Evolutionary conservation across 2,797 vertebrate species (phyloP), one percentile per base, ranked within the genome.

Genomic region (Enteromius trimaculatus): DNA sequence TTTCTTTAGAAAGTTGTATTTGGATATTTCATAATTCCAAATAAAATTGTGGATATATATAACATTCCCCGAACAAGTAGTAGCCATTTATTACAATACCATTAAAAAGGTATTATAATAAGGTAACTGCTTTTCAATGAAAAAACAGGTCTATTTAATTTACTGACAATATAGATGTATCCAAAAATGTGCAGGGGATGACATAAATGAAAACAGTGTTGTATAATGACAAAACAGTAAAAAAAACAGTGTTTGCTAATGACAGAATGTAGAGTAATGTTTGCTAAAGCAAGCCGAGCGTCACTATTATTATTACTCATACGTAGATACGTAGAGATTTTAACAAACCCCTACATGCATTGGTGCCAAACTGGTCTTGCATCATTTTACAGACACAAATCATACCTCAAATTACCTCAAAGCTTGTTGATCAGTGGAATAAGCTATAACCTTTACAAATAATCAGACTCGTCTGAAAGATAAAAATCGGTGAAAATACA

Each of bases 301-400:
- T 69, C 2, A 44, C n/a, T 44, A 26, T 26, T 26, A 26, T 70
- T 70, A 44, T 26, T 44, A 6, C 3, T 44, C 39, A 70, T 17
- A 17, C 23, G 4, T 16, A 70, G 1, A n/a, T 23, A n/a, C n/a
- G 14, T 44, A 44, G 3, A 2, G 39, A 70, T 70, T 44, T 44
- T 3, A 26, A 26, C 39, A 44, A 44, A 42, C n/a, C 39, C 21
- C 39, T 8, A 21, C 17, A 65, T 21, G 3, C 39, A 70, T 9
- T 0, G 9, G 31, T 37, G 31, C 19, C 3, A 26, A 47, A 70
- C 68, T 70, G 13, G 34, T 42, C 37, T 69, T 16, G 37, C n/a
- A 70, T 39, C 6, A 70, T 70, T 8, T 70, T 70, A 47, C 68
- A 70, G 68, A 70, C n/a, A 70, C 17, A n/a, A 70, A 70, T 47